phyloP scores from a whole-genome alignment of 2,797 vertebrate genomes.

The Eidolon dupreanum region DNA sequence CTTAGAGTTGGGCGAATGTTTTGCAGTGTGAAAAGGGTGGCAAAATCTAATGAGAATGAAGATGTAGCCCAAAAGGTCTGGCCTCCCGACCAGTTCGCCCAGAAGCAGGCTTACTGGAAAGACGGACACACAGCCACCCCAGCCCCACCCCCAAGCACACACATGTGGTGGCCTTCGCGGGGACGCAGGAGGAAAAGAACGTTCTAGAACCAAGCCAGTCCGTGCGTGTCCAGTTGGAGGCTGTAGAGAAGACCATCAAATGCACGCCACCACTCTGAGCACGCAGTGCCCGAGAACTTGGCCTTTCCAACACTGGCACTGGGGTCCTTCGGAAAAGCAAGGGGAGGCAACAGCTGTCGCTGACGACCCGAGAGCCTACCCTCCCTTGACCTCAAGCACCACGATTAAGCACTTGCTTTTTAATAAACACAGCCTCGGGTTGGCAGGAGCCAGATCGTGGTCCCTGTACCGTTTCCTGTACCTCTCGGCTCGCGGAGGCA shows the following conservation, averaged over 20 bases:
- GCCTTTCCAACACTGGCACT: neutral
- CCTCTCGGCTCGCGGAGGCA: slow-evolving; percentile 91
- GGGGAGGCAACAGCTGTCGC: neutral
- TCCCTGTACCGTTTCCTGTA: slow-evolving; percentile 84
- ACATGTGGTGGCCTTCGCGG: neutral
- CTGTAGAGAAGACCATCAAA: neutral
- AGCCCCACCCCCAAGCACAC: neutral
- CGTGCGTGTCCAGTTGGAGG: neutral
- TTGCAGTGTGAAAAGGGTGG: neutral
- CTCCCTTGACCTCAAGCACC: slow-evolving; percentile 57
- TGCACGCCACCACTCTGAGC: fast-evolving
- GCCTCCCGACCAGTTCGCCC: neutral
- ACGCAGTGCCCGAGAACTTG: neutral
- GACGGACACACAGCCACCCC: fast-evolving
- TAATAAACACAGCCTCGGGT: slow-evolving; percentile 82
- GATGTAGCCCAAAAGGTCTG: neutral
- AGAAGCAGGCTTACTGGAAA: neutral
- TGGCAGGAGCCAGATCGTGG: slow-evolving; percentile 77
- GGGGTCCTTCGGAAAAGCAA: neutral
- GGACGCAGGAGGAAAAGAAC: neutral
- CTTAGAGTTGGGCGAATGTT: neutral
- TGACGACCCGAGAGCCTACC: slow-evolving; percentile 35
- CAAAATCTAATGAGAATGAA: neutral
- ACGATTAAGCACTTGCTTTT: slow-evolving; percentile 76
- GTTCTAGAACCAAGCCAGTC: neutral